Conservation (phyloP, 1,140 invertebrate species). For the Scaptomyza montana region DNA sequence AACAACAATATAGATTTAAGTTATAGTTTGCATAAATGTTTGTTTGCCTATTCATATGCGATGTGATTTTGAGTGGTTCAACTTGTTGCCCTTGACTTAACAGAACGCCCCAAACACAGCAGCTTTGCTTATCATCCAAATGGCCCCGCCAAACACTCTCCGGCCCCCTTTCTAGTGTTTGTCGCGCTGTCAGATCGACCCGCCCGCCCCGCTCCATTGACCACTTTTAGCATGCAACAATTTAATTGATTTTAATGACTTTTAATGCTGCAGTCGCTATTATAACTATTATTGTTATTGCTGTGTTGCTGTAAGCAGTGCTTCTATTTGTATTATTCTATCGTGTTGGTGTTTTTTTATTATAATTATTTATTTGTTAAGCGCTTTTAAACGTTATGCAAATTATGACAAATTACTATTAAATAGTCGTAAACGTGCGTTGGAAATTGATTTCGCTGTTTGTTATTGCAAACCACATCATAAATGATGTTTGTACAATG, state of each 20-base stretch:
- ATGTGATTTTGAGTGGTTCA: neutral
- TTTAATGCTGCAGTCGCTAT: slow-evolving; percentile 27
- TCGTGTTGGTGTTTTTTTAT: slow-evolving; percentile 20
- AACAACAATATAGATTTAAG: neutral
- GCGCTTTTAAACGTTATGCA: slow-evolving; percentile 76
- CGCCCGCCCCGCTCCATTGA: neutral
- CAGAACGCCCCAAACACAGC: slow-evolving; percentile 11
- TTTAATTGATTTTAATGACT: slow-evolving; percentile 71
- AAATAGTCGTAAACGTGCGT: slow-evolving; percentile 67
- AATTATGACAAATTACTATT: slow-evolving; percentile 80
- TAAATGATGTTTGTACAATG: slow-evolving; percentile 5
- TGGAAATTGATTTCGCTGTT: slow-evolving; percentile 61
- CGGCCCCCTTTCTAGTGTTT: neutral
- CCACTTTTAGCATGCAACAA: slow-evolving; percentile 53
- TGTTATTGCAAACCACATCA: slow-evolving; percentile 6
- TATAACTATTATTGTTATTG: slow-evolving; percentile 19
- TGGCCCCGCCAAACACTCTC: neutral
- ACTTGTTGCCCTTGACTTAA: slow-evolving; percentile 52
- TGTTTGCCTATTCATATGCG: neutral
- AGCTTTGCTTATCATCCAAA: too few relatives aligned
- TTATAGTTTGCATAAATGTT: neutral
- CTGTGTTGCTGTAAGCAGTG: slow-evolving; percentile 5
- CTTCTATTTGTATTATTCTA: slow-evolving; percentile 14
- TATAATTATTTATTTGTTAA: slow-evolving; percentile 57
- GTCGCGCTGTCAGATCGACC: too few relatives aligned